Evolutionary conservation across 1,140 invertebrate genomes (phyloP).

Genomic region (Delia radicum): DNA sequence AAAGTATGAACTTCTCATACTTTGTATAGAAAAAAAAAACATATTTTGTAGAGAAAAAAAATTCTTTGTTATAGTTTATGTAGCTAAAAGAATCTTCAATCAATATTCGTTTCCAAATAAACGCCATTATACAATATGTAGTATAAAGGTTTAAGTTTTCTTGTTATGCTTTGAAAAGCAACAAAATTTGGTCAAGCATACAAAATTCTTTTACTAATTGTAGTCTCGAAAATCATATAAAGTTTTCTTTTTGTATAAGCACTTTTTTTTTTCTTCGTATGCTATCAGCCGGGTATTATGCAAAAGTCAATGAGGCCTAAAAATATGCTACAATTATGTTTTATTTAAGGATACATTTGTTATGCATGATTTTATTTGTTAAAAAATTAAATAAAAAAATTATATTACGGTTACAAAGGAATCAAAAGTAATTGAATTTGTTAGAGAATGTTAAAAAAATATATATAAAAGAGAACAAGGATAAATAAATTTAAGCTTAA

Average conservation of each 20-base stretch:
- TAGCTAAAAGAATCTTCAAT: no score
- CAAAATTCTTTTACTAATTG: neutral
- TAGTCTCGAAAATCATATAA: neutral
- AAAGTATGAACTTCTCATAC: no score
- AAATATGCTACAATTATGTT: neutral
- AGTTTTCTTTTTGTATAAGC: neutral
- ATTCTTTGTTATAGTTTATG: no score
- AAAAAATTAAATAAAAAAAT: neutral
- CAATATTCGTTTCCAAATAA: neutral
- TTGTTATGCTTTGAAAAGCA: neutral
- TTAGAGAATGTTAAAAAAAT: no score
- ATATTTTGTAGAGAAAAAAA: no score
- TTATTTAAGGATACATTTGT: neutral
- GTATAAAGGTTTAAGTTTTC: neutral
- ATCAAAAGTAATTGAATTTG: neutral
- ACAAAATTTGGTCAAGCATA: neutral
- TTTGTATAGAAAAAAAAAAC: no score
- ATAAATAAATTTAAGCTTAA: no score
- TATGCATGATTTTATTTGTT: neutral
- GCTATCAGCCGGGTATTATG: neutral
- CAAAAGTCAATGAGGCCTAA: neutral
- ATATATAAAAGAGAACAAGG: no score
- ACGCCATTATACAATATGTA: neutral
- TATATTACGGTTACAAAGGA: neutral
- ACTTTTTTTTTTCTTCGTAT: no score